phyloP scores from a whole-genome alignment of 1,140 invertebrate species.

The Hypsibius dujardini region DNA sequence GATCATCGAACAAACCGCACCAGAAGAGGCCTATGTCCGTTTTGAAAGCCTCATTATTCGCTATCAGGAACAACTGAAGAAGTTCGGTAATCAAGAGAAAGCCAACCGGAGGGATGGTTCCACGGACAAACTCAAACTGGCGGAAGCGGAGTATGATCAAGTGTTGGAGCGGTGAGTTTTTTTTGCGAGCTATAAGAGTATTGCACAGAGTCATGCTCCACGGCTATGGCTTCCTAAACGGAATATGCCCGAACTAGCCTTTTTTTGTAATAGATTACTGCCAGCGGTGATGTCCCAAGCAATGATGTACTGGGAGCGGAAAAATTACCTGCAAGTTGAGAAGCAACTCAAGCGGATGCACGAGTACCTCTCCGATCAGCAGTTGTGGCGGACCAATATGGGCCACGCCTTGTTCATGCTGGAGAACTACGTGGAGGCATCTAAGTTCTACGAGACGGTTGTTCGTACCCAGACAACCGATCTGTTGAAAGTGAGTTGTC shows the following conservation, averaged over 20 bases:
- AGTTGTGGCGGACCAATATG: constrained; percentile 90
- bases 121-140: constrained; percentile 68
- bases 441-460: constrained; percentile 93
- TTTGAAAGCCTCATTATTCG: constrained; percentile 83
- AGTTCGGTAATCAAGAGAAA: constrained; percentile 73
- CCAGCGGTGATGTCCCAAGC: constrained; percentile 96
- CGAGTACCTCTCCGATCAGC: constrained; percentile 92
- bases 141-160: constrained; percentile 80
- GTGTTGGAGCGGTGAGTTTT: constrained; percentile 55
- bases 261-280: constrained; percentile 3
- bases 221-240: neutral
- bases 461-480: constrained; percentile 85
- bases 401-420: constrained; percentile 98
- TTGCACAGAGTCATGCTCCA: neutral
- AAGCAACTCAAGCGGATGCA: constrained; percentile 86
- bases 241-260: neutral
- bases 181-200: constrained; percentile 1
- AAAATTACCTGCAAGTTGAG: constrained; percentile 84
- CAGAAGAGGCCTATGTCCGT: constrained; percentile 89
- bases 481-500: constrained; percentile 26
- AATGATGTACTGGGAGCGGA: constrained; percentile 94
- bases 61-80: constrained; percentile 70
- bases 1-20: constrained; percentile 89
- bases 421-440: constrained; percentile 92
- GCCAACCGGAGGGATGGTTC: constrained; percentile 70